Base-by-base conservation (phyloP, 2,113 vertebrate genomes). In the Pionites leucogaster region DNA sequence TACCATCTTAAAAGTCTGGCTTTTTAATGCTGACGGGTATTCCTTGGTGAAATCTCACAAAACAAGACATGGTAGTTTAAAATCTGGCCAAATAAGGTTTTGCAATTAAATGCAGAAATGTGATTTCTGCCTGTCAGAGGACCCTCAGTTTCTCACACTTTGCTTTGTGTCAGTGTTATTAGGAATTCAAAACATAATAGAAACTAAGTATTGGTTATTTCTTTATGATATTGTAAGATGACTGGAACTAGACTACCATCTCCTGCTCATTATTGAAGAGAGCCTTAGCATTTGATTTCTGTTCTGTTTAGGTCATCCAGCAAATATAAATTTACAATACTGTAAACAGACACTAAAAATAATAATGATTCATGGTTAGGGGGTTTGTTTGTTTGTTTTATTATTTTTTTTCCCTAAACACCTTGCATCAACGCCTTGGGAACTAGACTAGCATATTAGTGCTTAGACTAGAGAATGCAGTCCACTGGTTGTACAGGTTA, bases 21-120 rank as follows among this genome's bases (percentile, higher is more conserved):
- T 92, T 92, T 91, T 60, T 75, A 84, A 60, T 33, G 80, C 62
- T 97, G 82, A 94, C 90, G 90, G 91, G 29, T 90, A 94, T 82
- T 95, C 90, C 82, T 78, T 7, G 6, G 79, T 82, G 90, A 92
- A 82, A 88, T 60, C 72, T 68, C 80, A 53, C 31, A 33, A 60
- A 84, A 78, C 37, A 88, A 93, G 53, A 41, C 24, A 24, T 8
- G 23, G 55, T 63, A 70, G 55, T 84, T 95, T 75, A 71, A 92
- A 81, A 84, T 71, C 76, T 4, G 1, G 24, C 29, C 47, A 57
- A 81, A 90, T 35, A 63, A 49, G 8, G 6, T 12, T 93, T 90
- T 68, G 29, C 65, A 92, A 81, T 55, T 85, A 92, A 64, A 81
- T 31, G 7, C 9, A 74, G 18, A 60, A 82, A 33, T 46, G 17